phyloP scores from a whole-genome alignment of 2,113 vertebrate species.

The Aramus guarauna region DNA sequence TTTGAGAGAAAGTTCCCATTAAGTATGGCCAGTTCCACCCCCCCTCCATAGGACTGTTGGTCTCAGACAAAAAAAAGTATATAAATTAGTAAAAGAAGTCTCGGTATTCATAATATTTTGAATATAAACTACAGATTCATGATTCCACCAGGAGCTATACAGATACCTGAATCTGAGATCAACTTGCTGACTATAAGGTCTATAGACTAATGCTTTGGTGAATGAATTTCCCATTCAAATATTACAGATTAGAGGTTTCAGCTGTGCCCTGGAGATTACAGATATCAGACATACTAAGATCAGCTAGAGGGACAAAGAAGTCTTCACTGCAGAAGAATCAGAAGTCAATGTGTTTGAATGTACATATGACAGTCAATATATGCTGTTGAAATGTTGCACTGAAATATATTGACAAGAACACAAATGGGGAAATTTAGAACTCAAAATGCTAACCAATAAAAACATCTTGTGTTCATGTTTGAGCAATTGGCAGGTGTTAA shows the following conservation, averaged over 20 bases:
- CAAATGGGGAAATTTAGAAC: neutral
- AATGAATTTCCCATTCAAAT: neutral
- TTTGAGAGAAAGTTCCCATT: neutral
- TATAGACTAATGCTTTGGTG: neutral
- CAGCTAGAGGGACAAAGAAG: neutral
- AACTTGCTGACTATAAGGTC: neutral
- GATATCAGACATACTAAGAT: neutral
- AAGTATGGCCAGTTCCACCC: neutral
- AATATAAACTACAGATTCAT: neutral
- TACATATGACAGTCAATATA: neutral
- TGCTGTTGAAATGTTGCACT: neutral
- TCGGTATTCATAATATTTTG: neutral
- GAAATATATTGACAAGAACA: neutral
- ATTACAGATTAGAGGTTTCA: neutral
- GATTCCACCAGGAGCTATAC: neutral
- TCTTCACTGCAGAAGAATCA: neutral
- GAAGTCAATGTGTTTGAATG: neutral
- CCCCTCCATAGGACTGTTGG: neutral
- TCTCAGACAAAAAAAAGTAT: neutral
- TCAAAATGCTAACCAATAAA: neutral
- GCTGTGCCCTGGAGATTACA: neutral
- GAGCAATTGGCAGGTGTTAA: neutral
- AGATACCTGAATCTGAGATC: neutral
- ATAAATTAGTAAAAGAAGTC: neutral
- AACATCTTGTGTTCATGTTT: neutral